Evolutionary conservation across 1,140 invertebrate genomes (phyloP), one percentile per base, ranked within the genome.

Genomic region (Hycleus cichorii): DNA sequence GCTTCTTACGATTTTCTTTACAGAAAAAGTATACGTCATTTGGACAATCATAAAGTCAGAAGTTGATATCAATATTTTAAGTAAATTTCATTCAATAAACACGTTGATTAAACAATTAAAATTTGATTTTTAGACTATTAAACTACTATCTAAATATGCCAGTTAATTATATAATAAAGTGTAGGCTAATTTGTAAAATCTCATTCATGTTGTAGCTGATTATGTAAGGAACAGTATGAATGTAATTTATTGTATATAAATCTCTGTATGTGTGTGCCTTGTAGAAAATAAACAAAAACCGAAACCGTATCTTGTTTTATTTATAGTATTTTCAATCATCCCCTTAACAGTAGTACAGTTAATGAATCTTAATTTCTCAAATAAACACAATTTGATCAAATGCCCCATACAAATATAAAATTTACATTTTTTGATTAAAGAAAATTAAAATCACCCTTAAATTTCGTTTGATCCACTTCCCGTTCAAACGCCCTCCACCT

Each of bases 171-270:
- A 32, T 32, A 32, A 7, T 57, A 24, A 59, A 44, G 46, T 44
- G 51, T 53, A 53, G 51, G 43, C 42, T 53, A 53, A 45, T 42
- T 42, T 42, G 40, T 42, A 42, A 42, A 42, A 11, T 32, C 10
- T 12, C 18, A n/a, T 39, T 32, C 5, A 49, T 49, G 27, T 11
- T 9, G 11, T 42, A 42, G 9, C 24, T 18, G 45, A 57, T 27
- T 56, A 57, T 56, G 32, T 63, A 47, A 63, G 56, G 59, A 49
- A 50, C 51, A 57, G 67, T 60, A 53, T 69, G 67, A 50, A 48
- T 68, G 70, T 71, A 71, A 32, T 72, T 72, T 73, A 73, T 73
- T 73, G 71, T 73, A 73, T 63, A 72, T 73, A 73, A 68, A 73
- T 63, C 71, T 73, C 64, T 70, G 66, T 71, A 67, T 72, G 71